phyloP scores from a whole-genome alignment of 2,797 vertebrate species.

The Pteropus rufus region DNA sequence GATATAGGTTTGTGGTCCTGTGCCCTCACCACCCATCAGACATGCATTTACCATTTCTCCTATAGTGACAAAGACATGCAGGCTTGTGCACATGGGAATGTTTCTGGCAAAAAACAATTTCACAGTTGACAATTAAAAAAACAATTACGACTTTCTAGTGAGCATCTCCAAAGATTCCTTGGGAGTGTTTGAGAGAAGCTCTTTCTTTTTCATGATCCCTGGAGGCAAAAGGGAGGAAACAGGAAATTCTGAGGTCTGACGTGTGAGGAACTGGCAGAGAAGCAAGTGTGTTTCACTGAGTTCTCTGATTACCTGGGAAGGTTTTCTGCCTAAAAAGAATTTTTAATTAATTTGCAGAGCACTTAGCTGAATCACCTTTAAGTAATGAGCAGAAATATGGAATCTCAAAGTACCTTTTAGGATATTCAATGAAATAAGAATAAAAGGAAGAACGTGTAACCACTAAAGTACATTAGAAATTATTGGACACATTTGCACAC shows the following conservation, averaged over 20 bases:
- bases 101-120: neutral
- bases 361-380: neutral
- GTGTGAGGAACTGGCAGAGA: neutral
- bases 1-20: neutral
- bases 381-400: neutral
- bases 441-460: neutral
- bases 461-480: neutral
- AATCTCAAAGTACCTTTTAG: no score
- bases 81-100: neutral
- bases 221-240: neutral
- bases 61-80: neutral
- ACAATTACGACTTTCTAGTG: neutral
- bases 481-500: neutral
- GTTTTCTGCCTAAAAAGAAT: neutral
- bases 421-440: neutral
- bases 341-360: neutral
- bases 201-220: neutral
- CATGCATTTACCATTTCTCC: neutral
- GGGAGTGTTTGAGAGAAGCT: neutral
- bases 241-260: neutral
- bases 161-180: neutral
- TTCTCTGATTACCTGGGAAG: neutral
- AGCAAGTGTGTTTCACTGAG: neutral
- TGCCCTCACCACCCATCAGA: neutral
- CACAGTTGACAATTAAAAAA: neutral